Evolutionary conservation across 2,888 invertebrate species (phyloP), one percentile per base, ranked within the genome.

Genomic region (Chloroclystis v-ata): DNA sequence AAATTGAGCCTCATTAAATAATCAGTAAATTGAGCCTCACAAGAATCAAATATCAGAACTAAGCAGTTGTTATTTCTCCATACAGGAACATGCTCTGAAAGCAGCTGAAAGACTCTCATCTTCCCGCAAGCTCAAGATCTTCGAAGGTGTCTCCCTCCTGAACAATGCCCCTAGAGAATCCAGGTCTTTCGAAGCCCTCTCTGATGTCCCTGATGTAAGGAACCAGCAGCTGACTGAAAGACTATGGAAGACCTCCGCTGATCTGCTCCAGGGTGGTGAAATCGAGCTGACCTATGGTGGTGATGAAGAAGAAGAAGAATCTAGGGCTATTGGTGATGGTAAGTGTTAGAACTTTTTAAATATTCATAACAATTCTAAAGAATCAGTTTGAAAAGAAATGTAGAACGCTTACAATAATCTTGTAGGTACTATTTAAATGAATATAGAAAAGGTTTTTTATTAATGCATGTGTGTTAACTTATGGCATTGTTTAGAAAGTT

Each of bases 71-170:
- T 26, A 4, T 33, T 35, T 50, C 20, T 52, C 39, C 47, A 56
- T 0, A 9, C 69, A 87, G 87, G 87, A 87, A 61, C 78, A 84
- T 46, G 85, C 82, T 0, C 63, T 85, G 0, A 82, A 77, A 63
- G 80, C 77, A 1, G 71, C 82, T 9, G 80, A 83, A 33, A 72
- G 79, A 48, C 63, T 86, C 0, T 64, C 77, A 14, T 61, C 77
- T 2, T 69, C 79, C 3, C 75, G 83, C 14, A 73, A 80, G 37
- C 59, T 86, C 30, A 75, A 74, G 26, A 65, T 87, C 37, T 54
- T 73, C 4, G 82, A 86, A 32, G 83, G 85, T 9, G 50, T 87
- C 3, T 77, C 82, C 1, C 62, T 86, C 16, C 54, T 81, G 42
- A 86, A 86, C 60, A 77, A 71, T 49, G 75, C 65, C 5, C 79